Evolutionary conservation across 2,888 invertebrate species (phyloP), one percentile per base, ranked within the genome.

Genomic region (Escarpia spicata): DNA sequence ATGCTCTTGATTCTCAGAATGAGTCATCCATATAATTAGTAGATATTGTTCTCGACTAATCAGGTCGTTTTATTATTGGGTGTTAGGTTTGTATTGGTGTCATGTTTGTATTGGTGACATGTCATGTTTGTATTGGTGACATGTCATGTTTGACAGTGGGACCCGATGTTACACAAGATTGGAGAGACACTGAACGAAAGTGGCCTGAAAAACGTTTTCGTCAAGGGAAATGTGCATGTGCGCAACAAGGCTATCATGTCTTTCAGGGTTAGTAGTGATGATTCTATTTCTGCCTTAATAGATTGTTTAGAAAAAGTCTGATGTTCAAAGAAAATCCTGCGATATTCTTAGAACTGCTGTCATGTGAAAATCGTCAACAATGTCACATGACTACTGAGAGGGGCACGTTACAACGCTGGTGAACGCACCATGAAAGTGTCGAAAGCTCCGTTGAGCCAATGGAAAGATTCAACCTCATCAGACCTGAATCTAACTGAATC

Each of bases 141-240:
- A 26, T 60, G 75, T 75, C 26, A 26, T 26, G 75, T 75, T 26
- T 44, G 15, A 31, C 75, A 93, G 93, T 93, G 92, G 92, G 92
- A 93, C 52, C 37, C n/a, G 31, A 44, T 93, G 92, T 45, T 93
- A 89, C 52, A 58, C 90, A 92, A 92, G 90, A 91, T 93, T 91
- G 93, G 93, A 8, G 60, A n/a, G 4, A 93, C 93, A 12, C 6
- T 93, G 91, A 92, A 58, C 12, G 93, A 93, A 45, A 92, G 91
- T 58, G 92, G 92, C 43, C 60, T 93, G 60, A 92, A 60, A 12
- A 93, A 92, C 75, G 93, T 93, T 9, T 93, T 93, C 90, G 92
- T 93, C 31, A 93, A 93, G 92, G 93, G 93, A n/a, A 93, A 93
- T 90, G 92, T 93, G 4, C 89, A 92, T 45, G 91, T 92, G 19